Evolutionary conservation across 2,888 invertebrate species (phyloP).

Genomic region (Nyleta sp.): DNA sequence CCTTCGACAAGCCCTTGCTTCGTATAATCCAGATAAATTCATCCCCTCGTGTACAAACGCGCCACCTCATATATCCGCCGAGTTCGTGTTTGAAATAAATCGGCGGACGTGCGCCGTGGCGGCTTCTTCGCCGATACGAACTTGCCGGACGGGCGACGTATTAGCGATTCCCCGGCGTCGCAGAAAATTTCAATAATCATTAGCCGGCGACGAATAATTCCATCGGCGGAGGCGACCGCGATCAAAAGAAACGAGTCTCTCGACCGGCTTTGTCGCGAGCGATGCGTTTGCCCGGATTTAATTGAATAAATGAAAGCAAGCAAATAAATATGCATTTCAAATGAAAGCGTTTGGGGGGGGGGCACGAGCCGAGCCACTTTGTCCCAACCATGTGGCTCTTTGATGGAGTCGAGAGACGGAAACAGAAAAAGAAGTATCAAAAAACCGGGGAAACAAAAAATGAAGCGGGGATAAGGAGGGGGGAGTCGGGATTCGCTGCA

Average conservation of each 20-base stretch:
- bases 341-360: slow-evolving; percentile 59
- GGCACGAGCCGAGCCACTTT: slow-evolving; percentile 47
- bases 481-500: slow-evolving; percentile 29
- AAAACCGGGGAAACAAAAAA: slow-evolving; percentile 34
- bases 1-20: slow-evolving; percentile 60
- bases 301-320: slow-evolving; percentile 64
- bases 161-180: background rate
- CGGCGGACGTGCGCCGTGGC: slow-evolving; percentile 69
- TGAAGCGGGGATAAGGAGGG: slow-evolving; percentile 22
- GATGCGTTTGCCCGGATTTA: slow-evolving; percentile 51
- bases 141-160: slow-evolving; percentile 2
- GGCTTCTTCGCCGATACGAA: slow-evolving; percentile 61
- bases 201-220: slow-evolving; percentile 35
- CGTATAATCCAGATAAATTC: slow-evolving; percentile 62
- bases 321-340: slow-evolving; percentile 65
- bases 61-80: slow-evolving; percentile 72
- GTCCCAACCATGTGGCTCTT: slow-evolving; percentile 47
- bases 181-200: slow-evolving; percentile 41
- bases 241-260: slow-evolving; percentile 61
- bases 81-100: slow-evolving; percentile 74
- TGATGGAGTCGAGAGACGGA: slow-evolving; percentile 21
- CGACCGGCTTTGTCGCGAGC: slow-evolving; percentile 43
- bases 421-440: slow-evolving; percentile 35
- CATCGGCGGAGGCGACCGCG: slow-evolving; percentile 13
- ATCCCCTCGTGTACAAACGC: slow-evolving; percentile 65